A percentile compares a stretch with the other conserved stretches of the same genome.
phyloP scores from a whole-genome alignment of 2,797 vertebrate species.

The Oryzias dopingdopingensis region DNA sequence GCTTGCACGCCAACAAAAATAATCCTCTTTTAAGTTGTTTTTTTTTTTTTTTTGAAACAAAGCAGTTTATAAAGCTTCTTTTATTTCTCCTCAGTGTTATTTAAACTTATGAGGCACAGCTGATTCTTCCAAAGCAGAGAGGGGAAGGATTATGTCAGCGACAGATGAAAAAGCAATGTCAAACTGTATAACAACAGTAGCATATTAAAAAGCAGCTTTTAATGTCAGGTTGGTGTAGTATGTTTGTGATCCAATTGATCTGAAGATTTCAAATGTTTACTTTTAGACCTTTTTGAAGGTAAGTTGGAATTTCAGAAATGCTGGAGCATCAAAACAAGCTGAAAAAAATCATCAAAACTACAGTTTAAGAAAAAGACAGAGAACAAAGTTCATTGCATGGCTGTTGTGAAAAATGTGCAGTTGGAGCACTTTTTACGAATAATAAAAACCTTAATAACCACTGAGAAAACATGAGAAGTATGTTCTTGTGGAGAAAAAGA shows the following conservation, averaged over 20 bases:
- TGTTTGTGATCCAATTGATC: background rate
- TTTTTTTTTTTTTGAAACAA: background rate
- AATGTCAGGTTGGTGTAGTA: background rate
- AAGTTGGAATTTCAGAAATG: background rate
- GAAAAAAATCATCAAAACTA: too few species aligned
- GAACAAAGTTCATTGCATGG: too few species aligned
- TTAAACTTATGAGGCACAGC: background rate
- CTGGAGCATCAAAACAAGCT: too few species aligned
- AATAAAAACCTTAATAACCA: too few species aligned
- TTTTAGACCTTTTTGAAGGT: background rate
- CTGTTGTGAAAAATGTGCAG: too few species aligned
- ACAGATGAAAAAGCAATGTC: background rate
- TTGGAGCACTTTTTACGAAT: too few species aligned
- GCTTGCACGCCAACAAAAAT: constrained; percentile 15
- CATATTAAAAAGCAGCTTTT: background rate
- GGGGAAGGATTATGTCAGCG: background rate
- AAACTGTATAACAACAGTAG: background rate
- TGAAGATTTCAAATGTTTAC: background rate
- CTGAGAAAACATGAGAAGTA: too few species aligned
- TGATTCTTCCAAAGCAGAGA: background rate
- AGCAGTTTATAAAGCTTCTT: background rate
- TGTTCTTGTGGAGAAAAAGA: too few species aligned
- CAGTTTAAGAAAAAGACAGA: too few species aligned
- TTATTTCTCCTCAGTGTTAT: constrained; percentile 3
- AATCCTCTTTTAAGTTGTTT: constrained; percentile 10